phyloP scores from a whole-genome alignment of 2,113 vertebrate genomes.

The Ammodytes dubius region DNA sequence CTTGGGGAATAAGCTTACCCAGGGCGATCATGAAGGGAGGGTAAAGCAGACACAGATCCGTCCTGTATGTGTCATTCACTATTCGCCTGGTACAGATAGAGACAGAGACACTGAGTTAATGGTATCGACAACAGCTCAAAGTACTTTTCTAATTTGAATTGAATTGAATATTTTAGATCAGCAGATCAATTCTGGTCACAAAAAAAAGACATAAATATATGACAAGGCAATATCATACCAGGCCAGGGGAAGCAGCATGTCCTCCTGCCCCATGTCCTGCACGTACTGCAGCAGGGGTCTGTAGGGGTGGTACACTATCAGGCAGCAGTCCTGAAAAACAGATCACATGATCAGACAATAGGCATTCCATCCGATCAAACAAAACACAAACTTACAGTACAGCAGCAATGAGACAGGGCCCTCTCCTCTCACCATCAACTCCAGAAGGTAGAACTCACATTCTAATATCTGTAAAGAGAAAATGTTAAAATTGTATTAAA shows the following conservation, averaged over 20 bases:
- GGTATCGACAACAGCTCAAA: background rate
- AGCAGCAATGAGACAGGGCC: background rate
- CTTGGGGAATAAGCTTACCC: conserved; percentile 84
- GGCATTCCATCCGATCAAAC: background rate
- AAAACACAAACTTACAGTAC: background rate
- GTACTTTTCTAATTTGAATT: background rate
- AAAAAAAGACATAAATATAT: background rate
- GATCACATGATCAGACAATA: background rate
- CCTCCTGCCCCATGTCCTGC: conserved; percentile 99
- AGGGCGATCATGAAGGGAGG: conserved; percentile 99
- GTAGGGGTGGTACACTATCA: conserved; percentile 99
- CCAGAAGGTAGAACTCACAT: conserved; percentile 99
- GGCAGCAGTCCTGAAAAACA: conserved; percentile 93
- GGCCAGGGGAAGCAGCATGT: conserved; percentile 97
- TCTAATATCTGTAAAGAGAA: conserved; percentile 91
- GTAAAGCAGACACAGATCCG: conserved; percentile 98
- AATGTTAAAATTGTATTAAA: background rate
- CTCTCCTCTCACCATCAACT: conserved; percentile 93
- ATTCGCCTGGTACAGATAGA: conserved; percentile 90
- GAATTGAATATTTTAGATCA: background rate
- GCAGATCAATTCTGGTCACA: background rate
- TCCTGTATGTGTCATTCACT: conserved; percentile 99
- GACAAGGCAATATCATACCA: conserved; percentile 85
- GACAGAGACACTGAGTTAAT: conserved; percentile 54
- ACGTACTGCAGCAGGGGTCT: conserved; percentile 98